Conservation (phyloP, 2,888 invertebrate genomes). For the Meloe dianella region DNA sequence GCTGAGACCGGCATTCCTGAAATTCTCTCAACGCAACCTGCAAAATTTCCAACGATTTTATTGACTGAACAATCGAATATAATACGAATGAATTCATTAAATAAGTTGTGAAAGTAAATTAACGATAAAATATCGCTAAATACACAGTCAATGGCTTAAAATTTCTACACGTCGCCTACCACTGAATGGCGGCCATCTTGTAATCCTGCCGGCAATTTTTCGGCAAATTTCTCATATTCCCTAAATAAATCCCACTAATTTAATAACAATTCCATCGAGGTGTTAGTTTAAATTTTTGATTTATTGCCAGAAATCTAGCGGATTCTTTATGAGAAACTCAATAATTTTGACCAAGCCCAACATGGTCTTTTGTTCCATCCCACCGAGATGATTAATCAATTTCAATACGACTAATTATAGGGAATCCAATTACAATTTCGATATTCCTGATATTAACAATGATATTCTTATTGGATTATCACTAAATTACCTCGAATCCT, state of each 20-base stretch:
- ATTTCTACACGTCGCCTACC: slow-evolving; percentile 52
- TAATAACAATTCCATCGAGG: neutral
- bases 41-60: neutral
- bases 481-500: slow-evolving; percentile 86
- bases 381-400: neutral
- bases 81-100: neutral
- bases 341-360: slow-evolving; percentile 1
- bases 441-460: neutral
- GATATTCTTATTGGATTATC: neutral
- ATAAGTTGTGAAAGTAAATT: neutral
- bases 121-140: slow-evolving; percentile 14
- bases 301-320: neutral
- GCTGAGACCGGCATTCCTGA: neutral
- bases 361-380: neutral
- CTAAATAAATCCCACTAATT: neutral
- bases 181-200: slow-evolving; percentile 54
- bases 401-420: neutral
- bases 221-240: slow-evolving; percentile 15
- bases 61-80: neutral
- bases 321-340: neutral
- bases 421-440: neutral
- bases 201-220: slow-evolving; percentile 46
- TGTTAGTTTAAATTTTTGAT: neutral
- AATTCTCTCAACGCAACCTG: neutral
- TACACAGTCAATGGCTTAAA: slow-evolving; percentile 17